Evolutionary conservation across 2,113 vertebrate species (phyloP).

Genomic region (Callipepla californica): DNA sequence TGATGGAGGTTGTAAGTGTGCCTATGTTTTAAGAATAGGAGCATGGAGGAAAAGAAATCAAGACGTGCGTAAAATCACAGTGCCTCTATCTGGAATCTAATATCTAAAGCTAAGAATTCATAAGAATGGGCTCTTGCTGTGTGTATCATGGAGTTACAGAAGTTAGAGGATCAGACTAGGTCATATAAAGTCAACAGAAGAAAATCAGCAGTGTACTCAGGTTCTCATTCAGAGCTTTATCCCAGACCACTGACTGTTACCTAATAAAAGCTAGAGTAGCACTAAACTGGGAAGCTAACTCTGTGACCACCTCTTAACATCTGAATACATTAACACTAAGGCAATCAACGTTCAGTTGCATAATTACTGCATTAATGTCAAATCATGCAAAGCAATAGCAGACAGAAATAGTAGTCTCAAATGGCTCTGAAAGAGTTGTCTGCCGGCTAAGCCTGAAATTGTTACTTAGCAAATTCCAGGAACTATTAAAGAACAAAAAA

Average conservation of each 20-base stretch:
- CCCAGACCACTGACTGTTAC: background rate
- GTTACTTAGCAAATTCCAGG: background rate
- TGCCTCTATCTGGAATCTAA: background rate
- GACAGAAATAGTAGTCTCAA: background rate
- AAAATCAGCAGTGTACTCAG: background rate
- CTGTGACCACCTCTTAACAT: background rate
- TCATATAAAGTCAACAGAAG: background rate
- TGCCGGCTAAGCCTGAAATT: background rate
- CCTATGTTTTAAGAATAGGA: slow-evolving; percentile 13
- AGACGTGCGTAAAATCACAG: background rate
- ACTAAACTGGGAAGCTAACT: background rate
- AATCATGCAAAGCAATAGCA: background rate
- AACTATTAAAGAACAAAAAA: background rate
- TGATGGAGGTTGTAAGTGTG: background rate
- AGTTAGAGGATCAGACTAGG: background rate
- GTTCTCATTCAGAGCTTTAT: background rate
- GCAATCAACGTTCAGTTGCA: background rate
- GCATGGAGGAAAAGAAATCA: background rate
- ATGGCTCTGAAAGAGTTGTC: background rate
- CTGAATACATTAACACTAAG: background rate
- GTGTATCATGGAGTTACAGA: background rate
- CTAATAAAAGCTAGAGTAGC: background rate
- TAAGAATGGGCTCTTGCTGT: background rate
- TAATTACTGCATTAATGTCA: background rate
- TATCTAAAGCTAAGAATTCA: background rate